Evolutionary conservation across 2,113 vertebrate species (phyloP), one percentile per base, ranked within the genome.

Genomic region (Dicerorhinus sumatrensis): DNA sequence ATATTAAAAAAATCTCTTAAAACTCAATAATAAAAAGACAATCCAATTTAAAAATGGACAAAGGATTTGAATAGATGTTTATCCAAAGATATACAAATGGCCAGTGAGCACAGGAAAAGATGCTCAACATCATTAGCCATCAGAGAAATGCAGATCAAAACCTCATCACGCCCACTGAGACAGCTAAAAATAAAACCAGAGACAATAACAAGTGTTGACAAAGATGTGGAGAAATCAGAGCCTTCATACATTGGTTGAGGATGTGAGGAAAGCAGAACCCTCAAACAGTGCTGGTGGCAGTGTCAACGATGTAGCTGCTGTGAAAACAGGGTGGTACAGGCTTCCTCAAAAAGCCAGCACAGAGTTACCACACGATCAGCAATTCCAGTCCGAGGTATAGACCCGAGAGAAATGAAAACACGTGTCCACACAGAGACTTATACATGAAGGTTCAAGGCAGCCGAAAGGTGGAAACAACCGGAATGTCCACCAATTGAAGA

Each of bases 121-220:
- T 4, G 1, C 2, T 85, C 58, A 63, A 36, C 25, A 83, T 21
- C 75, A 73, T 51, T 23, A 84, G 48, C 80, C n/a, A 88, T 88
- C 76, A 69, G 21, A 93, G 56, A 81, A 76, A 92, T n/a, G 46
- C 39, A 93, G 77, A 91, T 20, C 39, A 65, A 94, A 91, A 95
- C 33, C 62, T 48, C 58, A 73, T n/a, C 33, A 87, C 5, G 72
- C 8, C 29, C 60, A 84, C 23, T 4, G 10, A 10, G 31, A 60
- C 33, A 29, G 48, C 60, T 84, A 67, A 80, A 91, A 88, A 70
- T 63, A 42, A 79, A 84, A 85, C 11, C 14, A 27, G 10, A 89
- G 73, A 76, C 54, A 87, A 56, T 51, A 70, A 60, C 18, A 16
- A 86, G 84, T 36, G 60, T 2, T 56, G 11, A 0, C 25, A 25